A percentile compares a stretch with the other conserved stretches of the same genome.
Evolutionary conservation across 2,888 invertebrate species (phyloP).

Genomic region (Acleris emargana): DNA sequence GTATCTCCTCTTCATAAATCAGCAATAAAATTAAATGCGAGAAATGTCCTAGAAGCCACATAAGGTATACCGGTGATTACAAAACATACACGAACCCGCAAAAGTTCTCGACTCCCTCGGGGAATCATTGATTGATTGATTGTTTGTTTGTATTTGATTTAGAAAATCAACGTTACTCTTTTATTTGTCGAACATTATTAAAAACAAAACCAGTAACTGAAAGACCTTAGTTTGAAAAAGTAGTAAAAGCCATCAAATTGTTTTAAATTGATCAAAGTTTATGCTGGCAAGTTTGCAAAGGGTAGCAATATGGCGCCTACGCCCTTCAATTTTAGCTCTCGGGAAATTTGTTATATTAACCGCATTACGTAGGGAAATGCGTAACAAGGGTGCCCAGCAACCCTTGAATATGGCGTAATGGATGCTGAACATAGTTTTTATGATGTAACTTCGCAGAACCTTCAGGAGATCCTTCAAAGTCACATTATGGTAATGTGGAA

Average conservation of each 20-base stretch:
- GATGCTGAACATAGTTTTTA: slow-evolving; percentile 7
- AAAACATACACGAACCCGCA: too few relatives aligned
- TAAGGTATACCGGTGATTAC: too few relatives aligned
- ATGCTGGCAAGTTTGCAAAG: slow-evolving; percentile 15
- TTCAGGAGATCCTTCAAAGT: not conserved
- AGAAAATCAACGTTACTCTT: too few relatives aligned
- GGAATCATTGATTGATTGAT: too few relatives aligned
- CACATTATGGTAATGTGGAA: too few relatives aligned
- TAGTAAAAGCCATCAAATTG: not conserved
- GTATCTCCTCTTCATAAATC: too few relatives aligned
- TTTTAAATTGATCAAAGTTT: slow-evolving; percentile 11
- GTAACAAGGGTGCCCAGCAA: slow-evolving; percentile 15
- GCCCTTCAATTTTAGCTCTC: slow-evolving; percentile 17
- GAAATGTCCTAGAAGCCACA: too few relatives aligned
- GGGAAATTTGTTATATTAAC: slow-evolving; percentile 26
- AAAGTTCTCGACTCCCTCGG: too few relatives aligned
- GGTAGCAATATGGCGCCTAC: slow-evolving; percentile 16
- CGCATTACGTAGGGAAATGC: slow-evolving; percentile 22
- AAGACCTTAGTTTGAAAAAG: not conserved
- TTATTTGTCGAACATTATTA: too few relatives aligned
- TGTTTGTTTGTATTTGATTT: too few relatives aligned
- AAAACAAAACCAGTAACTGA: too few relatives aligned
- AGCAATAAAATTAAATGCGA: too few relatives aligned
- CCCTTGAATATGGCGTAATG: slow-evolving; percentile 15
- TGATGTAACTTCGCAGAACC: not conserved